Base-by-base conservation (phyloP, 23 tunicate species). In the Ascidia mentula region DNA sequence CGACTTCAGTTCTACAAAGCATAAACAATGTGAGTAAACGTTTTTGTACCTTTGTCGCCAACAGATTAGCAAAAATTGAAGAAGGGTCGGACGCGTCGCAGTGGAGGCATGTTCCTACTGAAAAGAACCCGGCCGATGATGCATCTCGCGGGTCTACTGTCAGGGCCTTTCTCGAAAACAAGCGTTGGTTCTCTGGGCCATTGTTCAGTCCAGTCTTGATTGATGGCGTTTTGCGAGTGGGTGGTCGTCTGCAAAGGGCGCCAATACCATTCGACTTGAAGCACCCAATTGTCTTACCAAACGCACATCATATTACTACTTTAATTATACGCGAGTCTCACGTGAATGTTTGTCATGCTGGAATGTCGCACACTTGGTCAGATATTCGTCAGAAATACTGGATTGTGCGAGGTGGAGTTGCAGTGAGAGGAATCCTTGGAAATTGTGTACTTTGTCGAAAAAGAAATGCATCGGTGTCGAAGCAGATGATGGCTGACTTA, bases 401-500 rank as follows among this genome's bases (percentile, higher is more conserved):
- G 65, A 53, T 53, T 53, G 65, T 53, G 65, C 65, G 12, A 53
- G 65, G 65, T 9, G 65, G 65, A 20, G 65, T 53, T 3, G 65
- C 65, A 9, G 65, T 53, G 13, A 53, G 65, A 53, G 24, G 65
- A 53, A 53, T 53, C 65, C 65, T 53, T 53, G 65, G 65, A 53
- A 53, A 53, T 28, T 53, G 65, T 53, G 13, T 53, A 3, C 24
- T 53, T 53, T 53, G 65, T 53, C 65, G 65, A 53, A 53, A 28
- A 53, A 53, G 65, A 53, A 69, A 70, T 32, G 77, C 76, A 12
- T 39, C 61, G 20, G n/a, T 42, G 32, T 26, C 45, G 59, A 70
- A 81, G n/a, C n/a, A n/a, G 32, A 38, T 38, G 34, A 69, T 81
- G 85, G 53, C 85, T 30, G 77, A 70, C 36, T 42, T 81, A 20